Evolutionary conservation across 2,797 vertebrate species (phyloP).

Genomic region (Pipistrellus nathusii): DNA sequence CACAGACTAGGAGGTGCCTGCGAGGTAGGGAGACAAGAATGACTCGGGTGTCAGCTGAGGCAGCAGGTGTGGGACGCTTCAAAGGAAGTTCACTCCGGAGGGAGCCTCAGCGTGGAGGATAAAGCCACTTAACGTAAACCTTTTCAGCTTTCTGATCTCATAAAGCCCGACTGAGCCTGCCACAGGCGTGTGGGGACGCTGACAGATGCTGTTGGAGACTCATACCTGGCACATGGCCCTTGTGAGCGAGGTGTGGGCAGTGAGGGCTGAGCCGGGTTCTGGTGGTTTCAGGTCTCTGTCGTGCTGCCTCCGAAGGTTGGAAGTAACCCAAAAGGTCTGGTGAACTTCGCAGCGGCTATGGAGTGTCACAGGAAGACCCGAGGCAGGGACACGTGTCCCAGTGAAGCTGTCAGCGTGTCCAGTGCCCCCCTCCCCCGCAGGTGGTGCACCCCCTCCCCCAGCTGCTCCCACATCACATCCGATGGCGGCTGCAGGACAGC

Average conservation of each 20-base stretch:
- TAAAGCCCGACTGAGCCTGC: not conserved
- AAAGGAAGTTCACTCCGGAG: not conserved
- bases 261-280: not conserved
- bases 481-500: not conserved
- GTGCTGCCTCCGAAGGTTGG: not conserved
- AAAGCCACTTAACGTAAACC: too few species aligned
- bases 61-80: too few species aligned
- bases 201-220: not conserved
- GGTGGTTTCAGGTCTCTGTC: not conserved
- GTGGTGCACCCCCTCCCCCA: rapidly evolving
- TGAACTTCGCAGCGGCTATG: not conserved
- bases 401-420: not conserved
- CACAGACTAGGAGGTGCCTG: not conserved
- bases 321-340: not conserved
- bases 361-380: not conserved
- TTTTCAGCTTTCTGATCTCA: not conserved
- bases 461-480: too few species aligned
- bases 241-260: not conserved
- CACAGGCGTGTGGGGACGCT: not conserved
- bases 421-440: too few species aligned
- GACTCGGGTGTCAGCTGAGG: too few species aligned
- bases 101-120: not conserved
- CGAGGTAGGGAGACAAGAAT: not conserved
- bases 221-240: not conserved
- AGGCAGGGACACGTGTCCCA: not conserved